Conservation (phyloP, 2,797 vertebrate species). For the Kryptopterus vitreolus region DNA sequence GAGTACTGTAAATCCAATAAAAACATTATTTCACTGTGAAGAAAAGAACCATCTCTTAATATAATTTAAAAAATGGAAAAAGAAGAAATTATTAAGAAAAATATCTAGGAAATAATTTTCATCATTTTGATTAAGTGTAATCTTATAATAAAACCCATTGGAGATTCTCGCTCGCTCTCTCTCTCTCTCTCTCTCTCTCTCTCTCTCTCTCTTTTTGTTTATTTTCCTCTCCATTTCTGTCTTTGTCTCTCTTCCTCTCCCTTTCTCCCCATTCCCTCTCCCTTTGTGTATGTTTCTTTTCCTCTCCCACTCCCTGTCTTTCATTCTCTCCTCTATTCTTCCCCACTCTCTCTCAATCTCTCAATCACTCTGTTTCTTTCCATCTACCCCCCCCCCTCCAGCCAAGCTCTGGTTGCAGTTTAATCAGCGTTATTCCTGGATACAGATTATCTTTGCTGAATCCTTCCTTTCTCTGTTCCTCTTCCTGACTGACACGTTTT, state of each 20-base stretch:
- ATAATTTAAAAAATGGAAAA: no score
- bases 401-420: conserved; percentile 41
- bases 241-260: background rate
- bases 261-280: no score
- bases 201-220: background rate
- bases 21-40: no score
- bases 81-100: background rate
- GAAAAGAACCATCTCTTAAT: no score
- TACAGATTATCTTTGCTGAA: conserved; percentile 65
- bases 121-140: background rate
- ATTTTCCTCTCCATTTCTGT: no score
- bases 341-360: no score
- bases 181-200: background rate
- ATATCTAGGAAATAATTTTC: background rate
- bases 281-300: background rate
- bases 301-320: conserved; percentile 24
- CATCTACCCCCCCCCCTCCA: conserved; percentile 8
- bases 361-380: background rate
- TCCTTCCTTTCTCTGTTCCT: conserved; percentile 57
- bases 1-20: no score
- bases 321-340: background rate
- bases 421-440: conserved; percentile 72
- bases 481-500: conserved; percentile 29
- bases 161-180: background rate
- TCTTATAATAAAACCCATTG: background rate